Evolutionary conservation across 37 sponge, comb jelly and placozoan species (phyloP), one percentile per base, ranked within the genome.

Genomic region (Trichoplax adhaerens): DNA sequence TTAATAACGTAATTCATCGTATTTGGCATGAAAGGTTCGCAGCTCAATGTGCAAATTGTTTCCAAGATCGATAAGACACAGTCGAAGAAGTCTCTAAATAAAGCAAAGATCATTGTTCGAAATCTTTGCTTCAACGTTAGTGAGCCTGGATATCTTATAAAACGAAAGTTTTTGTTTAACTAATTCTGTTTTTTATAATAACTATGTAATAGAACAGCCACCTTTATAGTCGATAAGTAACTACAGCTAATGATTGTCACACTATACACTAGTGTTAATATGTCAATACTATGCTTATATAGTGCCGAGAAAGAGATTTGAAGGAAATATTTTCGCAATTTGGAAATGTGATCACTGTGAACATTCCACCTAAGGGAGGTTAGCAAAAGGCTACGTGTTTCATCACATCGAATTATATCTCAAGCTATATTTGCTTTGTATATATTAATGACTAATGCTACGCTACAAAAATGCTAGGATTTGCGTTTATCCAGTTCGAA

Each of bases 401-500:
- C 55, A 29, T 71, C 3, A 48, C 3, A 72, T 10, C 29, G 29
- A 3, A 47, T 6, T 47, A 56, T 12, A 49, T 58, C 4, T 50
- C 55, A 50, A 6, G 68, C 6, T 5, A n/a, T 10, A 58, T 5
- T 4, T 73, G 12, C 29, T 53, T n/a, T 3, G 46, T 4, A 54
- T 7, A 8, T 50, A 54, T 48, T 64, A 3, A 3, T 12, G 52
- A 47, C 58, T 53, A 52, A 54, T 10, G 4, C 10, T 1, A 3
- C 65, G 79, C 68, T 55, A 68, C 71, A 10, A 49, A 59, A 12
- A 79, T 50, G 69, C 52, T 70, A 70, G 90, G 86, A 1, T 90
- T 73, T 53, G 84, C 63, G 1, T 90, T 90, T 78, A 82, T 90
- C 46, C 88, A 86, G 79, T 86, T 81, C 58, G 53, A 62, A 5